Conservation (phyloP, 2,113 vertebrate genomes). For the Burhinus bistriatus region DNA sequence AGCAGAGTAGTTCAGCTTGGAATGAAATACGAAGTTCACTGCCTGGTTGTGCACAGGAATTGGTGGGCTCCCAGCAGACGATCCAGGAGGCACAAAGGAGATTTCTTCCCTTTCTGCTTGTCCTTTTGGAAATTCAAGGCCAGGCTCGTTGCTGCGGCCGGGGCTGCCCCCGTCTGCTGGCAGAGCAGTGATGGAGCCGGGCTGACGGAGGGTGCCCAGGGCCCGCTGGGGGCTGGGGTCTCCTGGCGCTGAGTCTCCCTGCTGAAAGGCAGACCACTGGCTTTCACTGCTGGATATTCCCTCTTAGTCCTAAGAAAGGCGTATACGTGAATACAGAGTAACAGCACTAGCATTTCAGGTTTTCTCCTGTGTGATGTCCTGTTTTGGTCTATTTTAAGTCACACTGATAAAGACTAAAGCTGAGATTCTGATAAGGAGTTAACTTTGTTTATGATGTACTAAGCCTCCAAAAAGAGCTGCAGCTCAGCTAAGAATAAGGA, state of each 20-base stretch:
- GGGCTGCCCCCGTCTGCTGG: fast-evolving
- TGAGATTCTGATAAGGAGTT: not conserved
- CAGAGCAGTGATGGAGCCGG: not conserved
- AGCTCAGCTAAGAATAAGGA: not conserved
- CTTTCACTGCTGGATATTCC: not conserved
- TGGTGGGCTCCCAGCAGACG: not conserved
- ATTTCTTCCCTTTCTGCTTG: not conserved
- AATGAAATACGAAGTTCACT: fast-evolving
- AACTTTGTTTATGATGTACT: not conserved
- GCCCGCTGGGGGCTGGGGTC: not conserved
- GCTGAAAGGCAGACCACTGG: not conserved
- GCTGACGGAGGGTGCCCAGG: fast-evolving
- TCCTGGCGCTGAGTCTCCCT: fast-evolving
- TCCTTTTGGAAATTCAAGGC: not conserved
- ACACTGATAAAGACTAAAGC: not conserved
- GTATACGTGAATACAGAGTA: fast-evolving
- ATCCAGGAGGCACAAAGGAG: not conserved
- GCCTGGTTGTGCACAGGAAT: fast-evolving
- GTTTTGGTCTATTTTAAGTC: not conserved
- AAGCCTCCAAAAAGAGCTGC: not conserved
- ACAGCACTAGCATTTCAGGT: fast-evolving
- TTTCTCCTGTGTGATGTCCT: not conserved
- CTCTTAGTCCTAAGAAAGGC: not conserved
- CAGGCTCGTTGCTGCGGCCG: not conserved
- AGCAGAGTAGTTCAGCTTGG: not conserved